These are phyloP conservation scores for Pterobdella sp. DNA, from an alignment of 2,888 invertebrate genomes.

Conservation along the genomic window DNA sequence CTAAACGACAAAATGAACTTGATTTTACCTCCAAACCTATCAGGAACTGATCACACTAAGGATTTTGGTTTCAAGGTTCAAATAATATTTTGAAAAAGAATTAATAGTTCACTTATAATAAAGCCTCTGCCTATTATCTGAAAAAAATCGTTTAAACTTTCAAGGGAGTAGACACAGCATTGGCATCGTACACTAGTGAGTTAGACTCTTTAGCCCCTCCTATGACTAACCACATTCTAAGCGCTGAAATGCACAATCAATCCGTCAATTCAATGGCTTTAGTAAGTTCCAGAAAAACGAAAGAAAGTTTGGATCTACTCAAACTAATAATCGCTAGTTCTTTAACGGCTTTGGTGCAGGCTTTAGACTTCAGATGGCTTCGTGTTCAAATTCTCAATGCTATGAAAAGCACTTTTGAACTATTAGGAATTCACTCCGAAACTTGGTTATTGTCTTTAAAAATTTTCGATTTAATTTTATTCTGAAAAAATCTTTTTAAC, in stretches of 20 bases:
- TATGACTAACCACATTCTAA: conserved; percentile 40
- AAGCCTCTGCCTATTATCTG: not conserved
- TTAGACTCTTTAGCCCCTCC: conserved; percentile 39
- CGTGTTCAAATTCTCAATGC: conserved; percentile 17
- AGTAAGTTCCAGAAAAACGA: conserved; percentile 36
- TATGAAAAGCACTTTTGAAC: not conserved
- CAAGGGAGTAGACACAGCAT: conserved; percentile 38
- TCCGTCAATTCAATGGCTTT: conserved; percentile 41
- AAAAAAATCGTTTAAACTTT: not conserved
- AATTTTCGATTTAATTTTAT: not conserved
- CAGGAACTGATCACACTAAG: conserved; percentile 37
- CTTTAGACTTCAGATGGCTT: conserved; percentile 38
- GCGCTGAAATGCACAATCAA: conserved; percentile 42
- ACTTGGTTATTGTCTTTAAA: not conserved
- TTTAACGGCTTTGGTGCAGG: conserved; percentile 35
- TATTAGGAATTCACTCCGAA: not conserved
- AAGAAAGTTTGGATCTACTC: conserved; percentile 36
- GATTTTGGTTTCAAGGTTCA: conserved; percentile 41
- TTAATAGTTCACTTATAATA: not conserved
- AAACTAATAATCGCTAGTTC: conserved; percentile 40
- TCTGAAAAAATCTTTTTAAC: not conserved
- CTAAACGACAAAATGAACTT: conserved; percentile 38
- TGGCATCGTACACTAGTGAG: conserved; percentile 41
- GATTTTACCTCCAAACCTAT: conserved; percentile 40
- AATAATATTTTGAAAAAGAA: not conserved